Evolutionary conservation across 2,113 vertebrate species (phyloP).

Genomic region (Fulmarus glacialis): DNA sequence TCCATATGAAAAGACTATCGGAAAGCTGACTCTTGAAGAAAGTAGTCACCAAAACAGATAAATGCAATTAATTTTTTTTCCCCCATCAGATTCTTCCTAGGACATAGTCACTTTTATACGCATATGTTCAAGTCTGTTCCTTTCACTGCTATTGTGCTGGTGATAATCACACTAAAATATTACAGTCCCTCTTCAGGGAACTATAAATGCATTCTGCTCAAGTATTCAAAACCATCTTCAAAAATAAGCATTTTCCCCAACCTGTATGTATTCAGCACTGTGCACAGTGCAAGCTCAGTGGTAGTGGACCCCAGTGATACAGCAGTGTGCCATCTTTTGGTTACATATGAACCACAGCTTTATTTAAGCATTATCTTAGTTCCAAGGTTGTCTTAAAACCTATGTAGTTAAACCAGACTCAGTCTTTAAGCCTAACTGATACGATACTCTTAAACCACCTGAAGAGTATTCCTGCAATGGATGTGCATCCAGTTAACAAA

Average conservation of each 20-base stretch:
- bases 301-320: rapidly evolving
- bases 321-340: background rate
- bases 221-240: background rate
- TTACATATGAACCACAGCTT: background rate
- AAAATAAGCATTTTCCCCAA: background rate
- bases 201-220: background rate
- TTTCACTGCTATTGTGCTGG: background rate
- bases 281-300: background rate
- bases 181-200: background rate
- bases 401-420: background rate
- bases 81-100: background rate
- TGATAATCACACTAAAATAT: background rate
- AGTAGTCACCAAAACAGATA: background rate
- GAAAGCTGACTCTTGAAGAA: background rate
- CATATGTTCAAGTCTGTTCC: background rate
- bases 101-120: background rate
- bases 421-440: background rate
- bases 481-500: background rate
- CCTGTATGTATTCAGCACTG: background rate
- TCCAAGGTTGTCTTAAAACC: background rate
- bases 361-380: background rate
- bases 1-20: background rate
- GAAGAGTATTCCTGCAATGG: background rate
- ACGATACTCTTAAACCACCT: background rate
- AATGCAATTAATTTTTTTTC: background rate